These are phyloP conservation scores for Odontomyia ornata DNA, from an alignment of 2,888 invertebrate genomes.

Conservation along the genomic window DNA sequence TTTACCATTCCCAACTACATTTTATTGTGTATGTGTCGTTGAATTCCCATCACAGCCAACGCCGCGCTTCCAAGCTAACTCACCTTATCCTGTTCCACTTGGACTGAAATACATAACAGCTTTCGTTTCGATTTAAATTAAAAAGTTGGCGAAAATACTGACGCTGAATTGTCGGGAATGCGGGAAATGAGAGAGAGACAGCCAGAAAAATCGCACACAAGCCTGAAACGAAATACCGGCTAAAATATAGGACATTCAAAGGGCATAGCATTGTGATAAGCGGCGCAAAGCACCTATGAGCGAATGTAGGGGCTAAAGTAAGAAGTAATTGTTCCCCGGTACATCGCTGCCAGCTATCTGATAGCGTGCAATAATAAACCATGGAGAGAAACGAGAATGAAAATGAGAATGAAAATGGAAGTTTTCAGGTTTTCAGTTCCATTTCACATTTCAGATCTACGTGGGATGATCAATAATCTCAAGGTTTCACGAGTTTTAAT, in stretches of 20 bases:
- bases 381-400: neutral
- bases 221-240: too few species aligned
- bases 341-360: neutral
- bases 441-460: too few species aligned
- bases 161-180: neutral
- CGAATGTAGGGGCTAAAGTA: neutral
- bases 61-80: too few species aligned
- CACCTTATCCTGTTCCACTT: too few species aligned
- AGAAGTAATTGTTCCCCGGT: neutral
- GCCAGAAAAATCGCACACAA: neutral
- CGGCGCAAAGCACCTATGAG: neutral
- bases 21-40: too few species aligned
- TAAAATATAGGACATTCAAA: constrained; percentile 1
- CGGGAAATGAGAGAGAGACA: neutral
- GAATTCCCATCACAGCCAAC: too few species aligned
- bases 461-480: neutral
- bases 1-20: neutral
- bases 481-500: neutral
- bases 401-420: neutral
- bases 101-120: too few species aligned
- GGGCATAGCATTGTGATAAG: neutral
- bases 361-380: neutral
- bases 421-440: too few species aligned
- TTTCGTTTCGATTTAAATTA: neutral
- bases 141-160: neutral